Conservation (phyloP, 2,888 invertebrate genomes). For the Stenichneumon culpator region DNA sequence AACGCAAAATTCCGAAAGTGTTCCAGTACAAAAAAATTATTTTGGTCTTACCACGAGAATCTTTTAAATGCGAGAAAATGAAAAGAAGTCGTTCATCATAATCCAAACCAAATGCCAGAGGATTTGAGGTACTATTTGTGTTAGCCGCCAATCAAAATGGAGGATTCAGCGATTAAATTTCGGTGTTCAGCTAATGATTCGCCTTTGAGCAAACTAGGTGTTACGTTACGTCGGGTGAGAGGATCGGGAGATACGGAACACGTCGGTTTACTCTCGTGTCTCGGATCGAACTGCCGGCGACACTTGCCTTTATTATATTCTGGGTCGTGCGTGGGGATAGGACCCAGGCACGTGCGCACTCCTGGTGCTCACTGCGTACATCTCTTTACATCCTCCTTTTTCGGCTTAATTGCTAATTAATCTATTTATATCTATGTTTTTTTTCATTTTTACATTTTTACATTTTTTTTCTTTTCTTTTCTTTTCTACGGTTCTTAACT, state of each 20-base stretch:
- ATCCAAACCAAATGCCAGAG: slow-evolving; percentile 5
- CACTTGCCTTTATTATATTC: background rate
- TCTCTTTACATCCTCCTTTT: slow-evolving; percentile 37
- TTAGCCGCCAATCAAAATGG: slow-evolving; percentile 16
- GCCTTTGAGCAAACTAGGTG: slow-evolving; percentile 16
- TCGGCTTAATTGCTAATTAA: background rate
- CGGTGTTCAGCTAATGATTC: slow-evolving; percentile 28
- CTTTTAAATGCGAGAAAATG: background rate
- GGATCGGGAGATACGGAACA: slow-evolving; percentile 19
- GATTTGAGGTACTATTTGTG: slow-evolving; percentile 49
- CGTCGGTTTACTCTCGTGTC: background rate
- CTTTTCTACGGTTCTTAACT: background rate
- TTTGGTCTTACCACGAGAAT: slow-evolving; percentile 29
- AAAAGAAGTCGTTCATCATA: background rate
- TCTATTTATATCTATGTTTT: too few species aligned
- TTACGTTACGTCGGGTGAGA: background rate
- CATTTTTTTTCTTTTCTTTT: slow-evolving; percentile 1
- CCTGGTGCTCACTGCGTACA: background rate
- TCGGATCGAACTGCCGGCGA: slow-evolving; percentile 17
- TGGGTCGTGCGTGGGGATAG: background rate
- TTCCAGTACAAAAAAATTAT: slow-evolving; percentile 7
- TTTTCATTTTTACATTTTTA: too few species aligned
- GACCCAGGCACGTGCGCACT: slow-evolving; percentile 23
- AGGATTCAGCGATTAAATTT: slow-evolving; percentile 31
- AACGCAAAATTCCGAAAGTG: background rate